Base-by-base conservation (phyloP, 2,888 invertebrate genomes). In the Matsumyia berberina region DNA sequence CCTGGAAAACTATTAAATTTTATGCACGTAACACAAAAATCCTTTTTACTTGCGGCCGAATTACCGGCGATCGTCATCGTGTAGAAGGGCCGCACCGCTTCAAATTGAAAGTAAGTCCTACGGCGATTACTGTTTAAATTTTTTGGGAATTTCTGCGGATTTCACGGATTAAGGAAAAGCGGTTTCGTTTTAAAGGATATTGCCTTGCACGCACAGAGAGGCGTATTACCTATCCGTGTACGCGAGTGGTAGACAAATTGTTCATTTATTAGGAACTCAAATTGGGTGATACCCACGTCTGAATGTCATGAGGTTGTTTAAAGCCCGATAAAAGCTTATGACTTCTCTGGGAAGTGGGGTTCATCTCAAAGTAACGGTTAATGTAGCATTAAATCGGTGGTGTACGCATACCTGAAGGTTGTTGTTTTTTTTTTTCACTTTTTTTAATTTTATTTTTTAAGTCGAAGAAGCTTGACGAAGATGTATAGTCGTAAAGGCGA, bases 41-140 rank as follows among this genome's bases (percentile, higher is more conserved):
- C 64, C 51, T 53, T 77, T 77, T 77, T 15, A n/a, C 49, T 67
- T 42, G 64, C 42, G 49, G 58, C 11, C 39, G 42, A 42, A 64
- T 74, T 53, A 74, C 55, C n/a, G 39, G 12, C 58, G 19, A 19
- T 46, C 44, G 53, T 19, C 9, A 9, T 46, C 35, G n/a, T 9
- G 51, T 24, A 60, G 49, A 55, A 55, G n/a, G 29, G 51, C 49
- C n/a, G 17, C 12, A 7, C 17, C 8, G n/a, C 42, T 44, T 12
- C 29, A 77, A 77, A 69, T 77, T 77, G 60, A 77, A 77, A 77
- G 53, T 69, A 60, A 69, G 77, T 77, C 58, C 60, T 53, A 33
- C n/a, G 42, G 17, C 67, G 76, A 67, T 76, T 67, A 60, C 66
- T 51, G 49, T 67, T 57, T 42, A 67, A 76, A 76, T 76, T 51